Conservation (phyloP, 2,797 vertebrate genomes). For the Epinephelus awoara region DNA sequence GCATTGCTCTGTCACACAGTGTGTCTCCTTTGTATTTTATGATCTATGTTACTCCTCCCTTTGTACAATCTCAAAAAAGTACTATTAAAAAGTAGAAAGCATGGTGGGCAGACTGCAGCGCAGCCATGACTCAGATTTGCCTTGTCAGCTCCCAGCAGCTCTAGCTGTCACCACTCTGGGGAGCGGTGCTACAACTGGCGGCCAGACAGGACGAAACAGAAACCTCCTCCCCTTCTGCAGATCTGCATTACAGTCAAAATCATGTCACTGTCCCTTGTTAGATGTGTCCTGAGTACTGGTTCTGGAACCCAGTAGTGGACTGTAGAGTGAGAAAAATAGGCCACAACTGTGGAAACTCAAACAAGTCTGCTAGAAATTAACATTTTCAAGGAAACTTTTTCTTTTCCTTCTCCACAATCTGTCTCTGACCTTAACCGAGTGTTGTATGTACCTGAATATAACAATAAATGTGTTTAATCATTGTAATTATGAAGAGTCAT, state of each 20-base stretch:
- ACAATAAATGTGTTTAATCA: no score
- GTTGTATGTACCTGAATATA: no score
- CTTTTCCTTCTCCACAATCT: no score
- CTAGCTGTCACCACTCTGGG: slow-evolving; percentile 37
- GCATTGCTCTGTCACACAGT: no score
- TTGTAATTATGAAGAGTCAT: no score
- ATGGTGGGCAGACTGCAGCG: slow-evolving; percentile 3
- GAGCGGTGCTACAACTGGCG: slow-evolving; percentile 13
- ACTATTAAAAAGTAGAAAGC: slow-evolving; percentile 9
- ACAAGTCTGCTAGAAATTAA: background rate
- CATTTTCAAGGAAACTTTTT: background rate
- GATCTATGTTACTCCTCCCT: no score
- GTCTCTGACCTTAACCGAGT: no score
- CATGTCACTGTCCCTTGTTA: background rate
- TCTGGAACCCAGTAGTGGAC: background rate
- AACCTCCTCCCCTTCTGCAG: slow-evolving; percentile 19
- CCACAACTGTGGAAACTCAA: background rate
- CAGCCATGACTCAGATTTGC: slow-evolving; percentile 40
- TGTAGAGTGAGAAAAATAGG: background rate
- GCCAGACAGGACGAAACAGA: slow-evolving; percentile 1
- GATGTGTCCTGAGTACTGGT: background rate
- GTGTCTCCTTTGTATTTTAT: no score
- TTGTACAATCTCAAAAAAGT: no score
- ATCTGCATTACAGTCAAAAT: slow-evolving; percentile 16
- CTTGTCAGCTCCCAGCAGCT: slow-evolving; percentile 38